Conservation (phyloP, 2,888 invertebrate species). For the Epiblema foenella region DNA sequence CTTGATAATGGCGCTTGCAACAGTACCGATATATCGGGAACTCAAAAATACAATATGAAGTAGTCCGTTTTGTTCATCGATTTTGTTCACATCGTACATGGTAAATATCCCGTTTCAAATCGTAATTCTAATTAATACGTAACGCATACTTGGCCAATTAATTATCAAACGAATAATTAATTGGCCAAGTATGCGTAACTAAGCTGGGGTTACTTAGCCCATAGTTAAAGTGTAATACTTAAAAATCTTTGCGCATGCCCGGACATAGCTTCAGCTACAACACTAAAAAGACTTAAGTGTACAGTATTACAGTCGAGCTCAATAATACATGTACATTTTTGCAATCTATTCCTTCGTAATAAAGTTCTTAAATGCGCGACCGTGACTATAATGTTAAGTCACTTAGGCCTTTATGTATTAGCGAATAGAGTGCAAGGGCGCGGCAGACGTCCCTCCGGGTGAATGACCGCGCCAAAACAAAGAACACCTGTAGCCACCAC, state of each 20-base stretch:
- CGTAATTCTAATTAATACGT: too few species aligned
- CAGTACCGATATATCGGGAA: too few species aligned
- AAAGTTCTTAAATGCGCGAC: too few species aligned
- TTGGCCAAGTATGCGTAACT: background rate
- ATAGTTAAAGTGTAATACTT: slow-evolving; percentile 9
- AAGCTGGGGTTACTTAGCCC: slow-evolving; percentile 7
- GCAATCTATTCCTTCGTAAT: too few species aligned
- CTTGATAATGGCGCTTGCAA: too few species aligned
- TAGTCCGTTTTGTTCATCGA: too few species aligned
- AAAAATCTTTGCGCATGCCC: slow-evolving; percentile 45
- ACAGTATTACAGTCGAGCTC: too few species aligned
- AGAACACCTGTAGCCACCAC: slow-evolving; percentile 67
- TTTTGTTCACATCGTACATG: too few species aligned
- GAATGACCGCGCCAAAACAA: slow-evolving; percentile 78
- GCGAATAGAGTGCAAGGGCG: slow-evolving; percentile 59
- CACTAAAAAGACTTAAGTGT: background rate
- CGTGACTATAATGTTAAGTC: background rate
- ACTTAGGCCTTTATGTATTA: background rate
- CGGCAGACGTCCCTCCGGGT: slow-evolving; percentile 71
- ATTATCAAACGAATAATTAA: background rate
- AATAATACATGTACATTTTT: too few species aligned
- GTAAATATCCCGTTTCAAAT: too few species aligned
- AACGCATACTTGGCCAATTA: too few species aligned
- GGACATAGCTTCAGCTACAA: background rate
- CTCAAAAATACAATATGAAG: too few species aligned